Evolutionary conservation across 2,888 invertebrate species (phyloP).

Genomic region (Leucania comma): DNA sequence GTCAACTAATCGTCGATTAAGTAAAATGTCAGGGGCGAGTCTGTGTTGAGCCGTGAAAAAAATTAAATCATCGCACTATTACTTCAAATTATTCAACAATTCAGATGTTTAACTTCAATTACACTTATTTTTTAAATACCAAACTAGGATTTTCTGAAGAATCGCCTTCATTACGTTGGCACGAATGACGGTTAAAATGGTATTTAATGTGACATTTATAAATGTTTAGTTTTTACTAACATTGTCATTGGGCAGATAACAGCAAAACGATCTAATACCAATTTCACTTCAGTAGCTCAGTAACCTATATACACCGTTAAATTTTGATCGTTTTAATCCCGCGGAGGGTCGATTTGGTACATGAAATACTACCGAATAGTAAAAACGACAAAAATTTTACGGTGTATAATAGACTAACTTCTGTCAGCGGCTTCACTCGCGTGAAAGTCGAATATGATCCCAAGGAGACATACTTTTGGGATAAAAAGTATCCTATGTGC

Average conservation of each 20-base stretch:
- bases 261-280: neutral
- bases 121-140: conserved; percentile 22
- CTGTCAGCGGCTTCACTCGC: too few species aligned
- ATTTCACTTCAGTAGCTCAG: neutral
- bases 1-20: neutral
- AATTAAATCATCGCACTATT: neutral
- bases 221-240: conserved; percentile 6
- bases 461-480: too few species aligned
- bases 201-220: conserved; percentile 14
- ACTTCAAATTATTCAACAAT: conserved; percentile 13
- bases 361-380: too few species aligned
- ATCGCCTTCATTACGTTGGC: conserved; percentile 9
- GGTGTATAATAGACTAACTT: neutral
- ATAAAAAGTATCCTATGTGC: too few species aligned
- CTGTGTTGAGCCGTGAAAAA: neutral
- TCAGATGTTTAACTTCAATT: conserved; percentile 25
- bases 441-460: too few species aligned
- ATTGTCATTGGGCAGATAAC: conserved; percentile 7
- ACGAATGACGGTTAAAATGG: neutral
- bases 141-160: conserved; percentile 19
- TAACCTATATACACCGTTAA: neutral
- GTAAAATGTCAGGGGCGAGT: conserved; percentile 31
- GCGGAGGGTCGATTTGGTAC: too few species aligned
- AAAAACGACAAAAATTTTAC: too few species aligned
- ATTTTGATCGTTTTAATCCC: too few species aligned